phyloP scores from a whole-genome alignment of 1,140 invertebrate species.

The Tribolium madens region DNA sequence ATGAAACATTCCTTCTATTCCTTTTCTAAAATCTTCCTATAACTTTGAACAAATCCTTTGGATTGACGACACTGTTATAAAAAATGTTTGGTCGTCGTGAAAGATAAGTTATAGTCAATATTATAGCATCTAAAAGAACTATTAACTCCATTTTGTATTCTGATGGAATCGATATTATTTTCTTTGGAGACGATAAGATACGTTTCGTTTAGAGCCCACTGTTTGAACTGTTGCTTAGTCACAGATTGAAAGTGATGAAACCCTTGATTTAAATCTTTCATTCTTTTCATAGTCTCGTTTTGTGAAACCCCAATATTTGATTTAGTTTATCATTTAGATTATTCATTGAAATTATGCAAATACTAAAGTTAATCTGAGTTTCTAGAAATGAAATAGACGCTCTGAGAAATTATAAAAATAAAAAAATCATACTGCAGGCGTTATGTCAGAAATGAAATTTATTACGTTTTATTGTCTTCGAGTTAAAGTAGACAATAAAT shows the following conservation, averaged over 20 bases:
- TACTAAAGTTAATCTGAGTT: background rate
- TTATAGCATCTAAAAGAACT: background rate
- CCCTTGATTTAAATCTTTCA: slow-evolving; percentile 6
- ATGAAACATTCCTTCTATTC: too few relatives aligned
- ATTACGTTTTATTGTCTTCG: background rate
- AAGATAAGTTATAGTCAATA: background rate
- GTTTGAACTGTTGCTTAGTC: slow-evolving; percentile 28
- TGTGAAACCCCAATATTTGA: background rate
- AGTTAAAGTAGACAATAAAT: background rate
- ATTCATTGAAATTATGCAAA: background rate
- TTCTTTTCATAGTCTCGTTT: background rate
- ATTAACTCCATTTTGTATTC: slow-evolving; percentile 8
- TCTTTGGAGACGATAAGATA: slow-evolving; percentile 14
- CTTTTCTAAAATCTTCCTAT: too few relatives aligned
- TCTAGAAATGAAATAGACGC: background rate
- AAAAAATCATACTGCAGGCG: background rate
- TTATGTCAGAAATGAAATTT: background rate
- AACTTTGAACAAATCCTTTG: background rate
- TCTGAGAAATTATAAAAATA: background rate
- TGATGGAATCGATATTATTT: slow-evolving; percentile 7
- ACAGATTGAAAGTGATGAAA: slow-evolving; percentile 24
- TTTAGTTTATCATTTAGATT: background rate
- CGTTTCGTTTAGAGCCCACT: background rate
- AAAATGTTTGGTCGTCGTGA: background rate
- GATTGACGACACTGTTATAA: background rate